These are phyloP conservation scores for Paratrypauchen microcephalus DNA, from an alignment of 2,797 vertebrate genomes.

Conservation along the genomic window DNA sequence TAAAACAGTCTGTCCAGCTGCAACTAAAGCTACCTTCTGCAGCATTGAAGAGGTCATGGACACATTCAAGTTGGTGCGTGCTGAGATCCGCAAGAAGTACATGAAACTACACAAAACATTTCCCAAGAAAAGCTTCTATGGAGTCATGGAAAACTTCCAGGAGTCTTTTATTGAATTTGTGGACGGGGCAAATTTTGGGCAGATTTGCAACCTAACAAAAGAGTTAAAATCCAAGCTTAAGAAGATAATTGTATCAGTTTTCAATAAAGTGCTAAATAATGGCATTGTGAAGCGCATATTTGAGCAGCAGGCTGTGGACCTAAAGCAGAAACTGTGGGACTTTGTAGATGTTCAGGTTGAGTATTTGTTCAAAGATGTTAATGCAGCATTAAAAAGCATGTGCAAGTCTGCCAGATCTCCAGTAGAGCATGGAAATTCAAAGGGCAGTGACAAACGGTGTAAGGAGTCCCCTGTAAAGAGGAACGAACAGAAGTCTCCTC, in stretches of 20 bases:
- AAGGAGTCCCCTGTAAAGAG: slow-evolving; percentile 34
- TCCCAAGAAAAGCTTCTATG: slow-evolving; percentile 86
- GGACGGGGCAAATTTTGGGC: slow-evolving; percentile 81
- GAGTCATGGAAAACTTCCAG: slow-evolving; percentile 89
- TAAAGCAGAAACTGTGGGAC: slow-evolving; percentile 94
- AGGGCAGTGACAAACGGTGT: slow-evolving; percentile 38
- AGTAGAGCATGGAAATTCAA: slow-evolving; percentile 39
- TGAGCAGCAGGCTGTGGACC: slow-evolving; percentile 86
- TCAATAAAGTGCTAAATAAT: slow-evolving; percentile 87
- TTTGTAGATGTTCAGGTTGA: slow-evolving; percentile 94
- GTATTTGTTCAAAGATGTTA: slow-evolving; percentile 87
- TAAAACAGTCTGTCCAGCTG: slow-evolving; percentile 72
- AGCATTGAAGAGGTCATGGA: slow-evolving; percentile 87
- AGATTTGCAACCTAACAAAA: slow-evolving; percentile 77
- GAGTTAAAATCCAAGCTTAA: slow-evolving; percentile 83
- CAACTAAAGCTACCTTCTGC: slow-evolving; percentile 73
- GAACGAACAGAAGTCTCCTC: not conserved
- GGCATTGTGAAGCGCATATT: slow-evolving; percentile 92
- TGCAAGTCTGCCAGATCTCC: slow-evolving; percentile 59
- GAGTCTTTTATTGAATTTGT: slow-evolving; percentile 88
- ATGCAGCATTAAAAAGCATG: slow-evolving; percentile 72
- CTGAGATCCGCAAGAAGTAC: slow-evolving; percentile 89
- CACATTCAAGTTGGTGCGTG: slow-evolving; percentile 83
- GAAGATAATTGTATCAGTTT: slow-evolving; percentile 81
- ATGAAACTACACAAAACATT: slow-evolving; percentile 97